Percentiles rank a stretch among this genome's conserved stretches.
These are phyloP conservation scores for Hyles lineata DNA, from an alignment of 2,888 invertebrate genomes.

Conservation along the genomic window DNA sequence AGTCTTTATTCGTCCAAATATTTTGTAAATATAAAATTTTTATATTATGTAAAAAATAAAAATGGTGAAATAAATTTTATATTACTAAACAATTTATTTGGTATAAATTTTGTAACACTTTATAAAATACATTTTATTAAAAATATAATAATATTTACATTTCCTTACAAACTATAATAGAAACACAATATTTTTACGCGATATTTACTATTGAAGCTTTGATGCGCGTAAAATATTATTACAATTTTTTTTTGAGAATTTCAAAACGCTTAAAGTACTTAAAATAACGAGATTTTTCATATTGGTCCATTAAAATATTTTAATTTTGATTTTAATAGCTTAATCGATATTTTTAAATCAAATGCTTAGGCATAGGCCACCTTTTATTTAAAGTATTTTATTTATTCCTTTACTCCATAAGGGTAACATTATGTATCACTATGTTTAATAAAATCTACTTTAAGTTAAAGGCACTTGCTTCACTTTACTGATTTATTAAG, in stretches of 20 bases:
- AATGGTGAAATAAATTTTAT: slow-evolving; percentile 12
- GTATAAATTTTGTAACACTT: slow-evolving; percentile 25
- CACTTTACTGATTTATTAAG: too few relatives aligned
- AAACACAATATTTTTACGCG: neutral
- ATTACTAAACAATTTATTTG: slow-evolving; percentile 22
- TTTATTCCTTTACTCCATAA: too few relatives aligned
- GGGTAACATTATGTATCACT: neutral
- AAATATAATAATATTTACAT: slow-evolving; percentile 18
- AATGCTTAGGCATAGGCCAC: too few relatives aligned
- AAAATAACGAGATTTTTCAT: neutral
- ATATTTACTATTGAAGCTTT: neutral
- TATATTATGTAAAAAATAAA: neutral
- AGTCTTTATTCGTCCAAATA: slow-evolving; percentile 1
- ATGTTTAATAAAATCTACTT: neutral
- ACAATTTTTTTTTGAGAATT: neutral
- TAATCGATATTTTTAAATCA: too few relatives aligned
- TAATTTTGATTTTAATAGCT: neutral
- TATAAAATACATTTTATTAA: slow-evolving; percentile 11
- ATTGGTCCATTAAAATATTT: neutral
- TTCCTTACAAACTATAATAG: slow-evolving; percentile 1
- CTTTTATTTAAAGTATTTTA: too few relatives aligned
- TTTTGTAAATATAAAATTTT: neutral
- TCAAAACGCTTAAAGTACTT: neutral
- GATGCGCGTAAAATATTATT: neutral
- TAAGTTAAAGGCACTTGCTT: neutral